Conservation (phyloP, 2,113 vertebrate genomes). For the Datnioides undecimradiatus region DNA sequence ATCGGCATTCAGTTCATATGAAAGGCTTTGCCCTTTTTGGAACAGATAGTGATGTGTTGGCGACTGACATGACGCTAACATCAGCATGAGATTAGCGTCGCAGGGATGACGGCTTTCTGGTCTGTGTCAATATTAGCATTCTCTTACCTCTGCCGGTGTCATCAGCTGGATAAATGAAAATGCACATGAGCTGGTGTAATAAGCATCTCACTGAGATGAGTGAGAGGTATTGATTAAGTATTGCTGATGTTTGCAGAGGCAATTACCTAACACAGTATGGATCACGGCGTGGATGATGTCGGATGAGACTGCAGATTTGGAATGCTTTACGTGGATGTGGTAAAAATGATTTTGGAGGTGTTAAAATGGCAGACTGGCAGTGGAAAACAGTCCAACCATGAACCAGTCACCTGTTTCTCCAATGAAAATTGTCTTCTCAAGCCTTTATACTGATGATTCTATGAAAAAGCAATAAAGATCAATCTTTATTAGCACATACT, state of each 20-base stretch:
- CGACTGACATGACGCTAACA: slow-evolving; percentile 42
- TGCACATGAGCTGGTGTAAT: slow-evolving; percentile 54
- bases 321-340: background rate
- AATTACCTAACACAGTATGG: slow-evolving; percentile 69
- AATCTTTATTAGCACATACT: background rate
- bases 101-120: slow-evolving; percentile 28
- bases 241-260: slow-evolving; percentile 63
- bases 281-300: slow-evolving; percentile 27
- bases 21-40: background rate
- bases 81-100: slow-evolving; percentile 54
- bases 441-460: background rate
- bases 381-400: background rate
- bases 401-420: background rate
- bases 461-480: background rate
- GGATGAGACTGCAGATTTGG: slow-evolving; percentile 48
- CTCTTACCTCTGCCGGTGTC: slow-evolving; percentile 34
- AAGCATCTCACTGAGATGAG: slow-evolving; percentile 49
- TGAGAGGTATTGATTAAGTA: slow-evolving; percentile 69
- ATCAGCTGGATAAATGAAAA: slow-evolving; percentile 57
- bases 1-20: slow-evolving; percentile 21
- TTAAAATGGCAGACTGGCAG: background rate
- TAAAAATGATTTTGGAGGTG: background rate
- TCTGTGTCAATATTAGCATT: slow-evolving; percentile 66
- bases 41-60: slow-evolving; percentile 18
- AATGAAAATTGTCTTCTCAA: background rate